Base-by-base conservation (phyloP, 2,888 invertebrate species). In the Cynaeus angustus region DNA sequence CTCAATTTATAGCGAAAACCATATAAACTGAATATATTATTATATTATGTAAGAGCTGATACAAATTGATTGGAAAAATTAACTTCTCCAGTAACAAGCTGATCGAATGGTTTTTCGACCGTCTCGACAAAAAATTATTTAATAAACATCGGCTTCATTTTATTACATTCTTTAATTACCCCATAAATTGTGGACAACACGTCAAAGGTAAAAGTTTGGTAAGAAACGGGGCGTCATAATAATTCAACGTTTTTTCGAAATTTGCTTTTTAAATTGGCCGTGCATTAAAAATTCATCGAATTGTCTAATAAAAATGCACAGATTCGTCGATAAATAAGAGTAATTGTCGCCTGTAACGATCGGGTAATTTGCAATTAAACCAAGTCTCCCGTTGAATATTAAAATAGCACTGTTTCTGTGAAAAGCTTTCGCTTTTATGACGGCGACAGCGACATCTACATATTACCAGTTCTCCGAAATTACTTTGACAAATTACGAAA, bases 1-100 rank as follows among this genome's bases (percentile, higher is more conserved):
- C 59, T 67, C 59, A 67, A 67, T 67, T 67, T 66, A 61, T 70
- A 61, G 70, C 65, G 65, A 68, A 68, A 62, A 68, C 55, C 41
- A 61, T 61, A 62, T 38, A 48, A 45, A 38, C 50, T 68, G 64
- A 59, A 69, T 65, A 26, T 65, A 69, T 69, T 65, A 69, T 69
- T 58, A 37, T 52, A 69, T 69, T 69, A 69, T 58, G 58, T 65
- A 65, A 69, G 21, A 26, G 48, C 13, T 12, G 61, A 61, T 68
- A 53, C 16, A 58, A 48, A 69, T 69, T 66, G 56, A 66, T 66
- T 56, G 38, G 58, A 66, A 58, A 66, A 66, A 56, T 38, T 66
- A 26, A 65, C 41, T 55, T 21, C 55, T 41, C 41, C 28, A 30
- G 33, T 45, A 28, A 45, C 53, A 28, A 53, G 37, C 12, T 26